phyloP scores from a whole-genome alignment of 1,140 invertebrate species.

The Diplogasteroides magnus region DNA sequence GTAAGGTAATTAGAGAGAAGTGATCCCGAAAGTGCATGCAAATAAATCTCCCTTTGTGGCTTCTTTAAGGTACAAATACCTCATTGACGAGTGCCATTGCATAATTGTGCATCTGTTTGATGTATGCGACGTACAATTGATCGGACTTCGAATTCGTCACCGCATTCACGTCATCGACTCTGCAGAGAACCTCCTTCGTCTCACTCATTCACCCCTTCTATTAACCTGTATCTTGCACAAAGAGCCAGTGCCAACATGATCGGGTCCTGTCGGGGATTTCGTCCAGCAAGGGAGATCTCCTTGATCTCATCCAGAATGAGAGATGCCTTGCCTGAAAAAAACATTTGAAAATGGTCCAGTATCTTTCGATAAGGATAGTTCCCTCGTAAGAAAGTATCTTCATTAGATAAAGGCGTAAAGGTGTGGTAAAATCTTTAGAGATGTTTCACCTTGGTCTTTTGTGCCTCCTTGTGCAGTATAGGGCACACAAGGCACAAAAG shows the following conservation, averaged over 20 bases:
- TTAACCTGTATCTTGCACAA: slow-evolving; percentile 43
- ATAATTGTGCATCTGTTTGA: slow-evolving; percentile 22
- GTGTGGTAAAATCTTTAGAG: too few species aligned
- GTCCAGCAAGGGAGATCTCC: slow-evolving; percentile 51
- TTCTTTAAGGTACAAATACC: too few species aligned
- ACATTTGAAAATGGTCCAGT: too few species aligned
- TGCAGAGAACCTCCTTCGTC: background rate
- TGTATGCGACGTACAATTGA: slow-evolving; percentile 29
- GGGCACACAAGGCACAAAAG: too few species aligned
- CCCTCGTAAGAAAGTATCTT: too few species aligned
- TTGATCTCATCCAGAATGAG: slow-evolving; percentile 52
- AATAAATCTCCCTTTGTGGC: too few species aligned
- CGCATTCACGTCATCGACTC: background rate
- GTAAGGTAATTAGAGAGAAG: too few species aligned
- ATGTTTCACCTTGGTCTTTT: too few species aligned
- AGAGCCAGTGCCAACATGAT: slow-evolving; percentile 56
- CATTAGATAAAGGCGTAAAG: too few species aligned
- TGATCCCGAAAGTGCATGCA: too few species aligned
- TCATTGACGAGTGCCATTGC: slow-evolving; percentile 31
- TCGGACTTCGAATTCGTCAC: background rate
- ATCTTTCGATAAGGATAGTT: too few species aligned
- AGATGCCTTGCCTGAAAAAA: slow-evolving; percentile 42
- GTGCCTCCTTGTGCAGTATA: too few species aligned
- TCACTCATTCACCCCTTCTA: background rate
- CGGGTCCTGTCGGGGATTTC: slow-evolving; percentile 54